Base-by-base conservation (phyloP, 2,888 invertebrate genomes). In the Phasia obesa region DNA sequence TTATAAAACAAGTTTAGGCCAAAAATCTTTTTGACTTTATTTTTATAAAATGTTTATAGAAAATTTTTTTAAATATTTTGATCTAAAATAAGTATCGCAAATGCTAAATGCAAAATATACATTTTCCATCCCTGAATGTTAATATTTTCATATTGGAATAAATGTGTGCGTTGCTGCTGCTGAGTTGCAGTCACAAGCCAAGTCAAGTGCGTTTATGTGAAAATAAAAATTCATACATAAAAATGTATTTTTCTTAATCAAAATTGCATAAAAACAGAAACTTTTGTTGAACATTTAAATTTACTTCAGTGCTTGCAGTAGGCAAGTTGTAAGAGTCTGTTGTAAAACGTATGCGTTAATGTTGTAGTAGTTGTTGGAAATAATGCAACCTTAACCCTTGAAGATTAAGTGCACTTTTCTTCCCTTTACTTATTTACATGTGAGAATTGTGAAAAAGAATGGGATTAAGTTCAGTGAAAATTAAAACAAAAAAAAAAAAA, bases 311-410 rank as follows among this genome's bases (percentile, higher is more conserved):
- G 17, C 42, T 23, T 38, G 13, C 21, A n/a, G 15, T 23, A 19
- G n/a, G 5, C n/a, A 23, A 7, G 5, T 0, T 1, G 7, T 11
- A 23, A 13, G 23, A 17, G n/a, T 57, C 6, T 44, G 49, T 49
- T 27, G 27, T 27, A 21, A 31, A 60, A 19, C 49, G 27, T 59
- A 23, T 78, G 49, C 25, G 44, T 35, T 17, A 42, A 49, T 38
- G 38, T 9, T 44, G 27, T 31, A 67, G 27, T 31, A 67, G 67
- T 67, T 51, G 59, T 75, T 49, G 59, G 19, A 13, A 31, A 64
- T 70, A 70, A 78, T 75, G 51, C 59, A 82, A 82, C 77, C 82
- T 82, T 78, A 74, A 82, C 78, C 82, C 82, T 74, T 74, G 38
- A 67, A 53, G 27, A 59, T 53, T 31, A 64, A 64, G 35, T 69